These are phyloP conservation scores for Dendronephthya gigantea DNA, from an alignment of 64 coral and sea anemone species.

Conservation along the genomic window DNA sequence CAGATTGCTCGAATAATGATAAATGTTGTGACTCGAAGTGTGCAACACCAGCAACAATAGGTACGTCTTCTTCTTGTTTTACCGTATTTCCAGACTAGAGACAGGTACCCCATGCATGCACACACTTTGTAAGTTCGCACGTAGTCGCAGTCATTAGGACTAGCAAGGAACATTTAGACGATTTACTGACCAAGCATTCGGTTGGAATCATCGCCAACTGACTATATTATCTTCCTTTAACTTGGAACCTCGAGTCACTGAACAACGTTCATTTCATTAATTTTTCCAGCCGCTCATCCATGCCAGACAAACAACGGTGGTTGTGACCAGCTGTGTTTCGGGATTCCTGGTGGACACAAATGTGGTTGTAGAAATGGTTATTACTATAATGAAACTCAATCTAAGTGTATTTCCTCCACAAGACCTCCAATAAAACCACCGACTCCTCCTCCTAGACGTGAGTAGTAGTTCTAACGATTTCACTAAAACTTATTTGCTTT, in stretches of 20 bases:
- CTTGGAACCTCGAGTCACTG: background rate
- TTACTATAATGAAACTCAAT: background rate
- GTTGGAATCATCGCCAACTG: no score
- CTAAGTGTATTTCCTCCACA: background rate
- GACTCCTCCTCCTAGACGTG: background rate
- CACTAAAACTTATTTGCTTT: no score
- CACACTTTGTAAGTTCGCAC: background rate
- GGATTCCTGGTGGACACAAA: background rate
- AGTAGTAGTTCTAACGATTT: background rate
- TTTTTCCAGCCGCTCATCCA: background rate
- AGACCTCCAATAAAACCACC: background rate
- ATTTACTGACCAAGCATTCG: no score
- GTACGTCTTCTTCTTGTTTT: background rate
- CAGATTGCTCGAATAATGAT: background rate
- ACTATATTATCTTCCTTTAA: no score
- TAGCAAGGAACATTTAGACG: background rate
- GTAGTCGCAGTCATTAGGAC: background rate
- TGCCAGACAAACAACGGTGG: background rate
- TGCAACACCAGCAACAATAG: background rate
- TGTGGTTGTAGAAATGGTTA: background rate
- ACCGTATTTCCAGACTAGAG: no score
- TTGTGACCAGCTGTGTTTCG: background rate
- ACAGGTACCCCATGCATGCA: no score
- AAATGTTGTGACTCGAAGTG: background rate
- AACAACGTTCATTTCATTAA: background rate